Evolutionary conservation across 2,113 vertebrate species (phyloP).

Genomic region (Lophius piscatorius): DNA sequence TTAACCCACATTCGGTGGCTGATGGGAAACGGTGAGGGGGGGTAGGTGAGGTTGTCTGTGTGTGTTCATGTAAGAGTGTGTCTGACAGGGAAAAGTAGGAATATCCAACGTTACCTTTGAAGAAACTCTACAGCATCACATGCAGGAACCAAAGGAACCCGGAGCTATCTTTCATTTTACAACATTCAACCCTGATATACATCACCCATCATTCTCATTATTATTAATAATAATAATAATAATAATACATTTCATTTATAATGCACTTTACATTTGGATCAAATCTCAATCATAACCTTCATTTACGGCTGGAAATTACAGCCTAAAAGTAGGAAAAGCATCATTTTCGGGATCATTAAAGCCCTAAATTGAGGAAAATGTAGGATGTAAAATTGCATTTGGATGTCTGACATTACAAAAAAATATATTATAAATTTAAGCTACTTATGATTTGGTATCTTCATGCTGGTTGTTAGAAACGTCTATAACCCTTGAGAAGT

Average conservation of each 20-base stretch:
- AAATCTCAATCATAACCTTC: no score
- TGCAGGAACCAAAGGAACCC: constrained; percentile 1
- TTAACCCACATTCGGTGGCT: constrained; percentile 69
- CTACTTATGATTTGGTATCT: no score
- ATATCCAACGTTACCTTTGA: constrained; percentile 29
- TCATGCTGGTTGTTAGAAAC: no score
- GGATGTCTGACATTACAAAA: no score
- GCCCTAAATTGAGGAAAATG: no score
- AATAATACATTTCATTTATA: no score
- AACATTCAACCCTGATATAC: constrained; percentile 5
- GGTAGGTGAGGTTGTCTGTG: not conserved
- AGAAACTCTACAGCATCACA: constrained; percentile 17
- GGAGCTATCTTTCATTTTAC: constrained; percentile 15
- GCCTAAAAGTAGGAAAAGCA: not conserved
- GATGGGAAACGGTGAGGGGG: constrained; percentile 24
- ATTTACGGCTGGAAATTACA: constrained; percentile 1
- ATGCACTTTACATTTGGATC: no score
- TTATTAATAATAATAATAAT: no score
- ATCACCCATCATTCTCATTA: not conserved
- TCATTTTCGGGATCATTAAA: no score
- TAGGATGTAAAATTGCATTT: no score
- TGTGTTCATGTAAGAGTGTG: constrained; percentile 9
- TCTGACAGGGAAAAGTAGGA: constrained; percentile 29
- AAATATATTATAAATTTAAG: no score
- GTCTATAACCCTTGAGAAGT: no score